phyloP scores from a whole-genome alignment of 2,797 vertebrate genomes.

The Aeoliscus strigatus region DNA sequence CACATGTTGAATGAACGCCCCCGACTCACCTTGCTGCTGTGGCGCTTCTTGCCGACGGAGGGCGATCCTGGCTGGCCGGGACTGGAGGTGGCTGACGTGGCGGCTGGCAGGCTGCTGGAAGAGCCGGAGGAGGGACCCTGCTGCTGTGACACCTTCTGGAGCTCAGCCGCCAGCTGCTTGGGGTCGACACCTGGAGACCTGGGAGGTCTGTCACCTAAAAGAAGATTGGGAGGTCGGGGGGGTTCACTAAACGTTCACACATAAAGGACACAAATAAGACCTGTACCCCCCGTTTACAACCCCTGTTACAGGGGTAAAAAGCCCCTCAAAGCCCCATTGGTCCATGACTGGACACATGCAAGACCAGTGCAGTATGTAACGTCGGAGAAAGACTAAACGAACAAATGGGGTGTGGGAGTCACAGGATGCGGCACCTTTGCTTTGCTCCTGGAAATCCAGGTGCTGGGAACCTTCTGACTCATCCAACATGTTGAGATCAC shows the following conservation, averaged over 20 bases:
- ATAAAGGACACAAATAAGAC: too few relatives aligned
- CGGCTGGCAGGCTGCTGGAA: constrained; percentile 72
- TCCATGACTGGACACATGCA: too few relatives aligned
- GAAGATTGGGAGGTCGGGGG: too few relatives aligned
- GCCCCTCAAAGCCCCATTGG: too few relatives aligned
- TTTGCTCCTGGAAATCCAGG: constrained; percentile 86
- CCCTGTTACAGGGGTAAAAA: too few relatives aligned
- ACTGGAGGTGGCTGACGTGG: constrained; percentile 86
- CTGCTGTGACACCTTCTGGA: constrained; percentile 94
- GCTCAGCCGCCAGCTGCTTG: constrained; percentile 91
- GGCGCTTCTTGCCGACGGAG: constrained; percentile 93
- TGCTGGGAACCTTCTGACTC: constrained; percentile 85
- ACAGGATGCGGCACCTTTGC: constrained; percentile 72
- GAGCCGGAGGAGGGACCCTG: constrained; percentile 76
- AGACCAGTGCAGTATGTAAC: too few relatives aligned
- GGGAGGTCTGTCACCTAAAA: constrained; percentile 84
- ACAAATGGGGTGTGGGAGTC: too few relatives aligned
- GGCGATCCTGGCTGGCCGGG: constrained; percentile 94
- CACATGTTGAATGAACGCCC: too few relatives aligned
- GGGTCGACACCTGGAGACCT: constrained; percentile 94
- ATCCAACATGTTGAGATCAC: constrained; percentile 93
- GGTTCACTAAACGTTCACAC: too few relatives aligned
- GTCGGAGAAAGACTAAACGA: too few relatives aligned
- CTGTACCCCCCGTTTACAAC: too few relatives aligned
- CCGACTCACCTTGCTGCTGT: constrained; percentile 76